Percentiles rank a stretch among this genome's conserved stretches.
These are phyloP conservation scores for Sesamia nonagrioides DNA, from an alignment of 1,140 invertebrate genomes.

Conservation along the genomic window DNA sequence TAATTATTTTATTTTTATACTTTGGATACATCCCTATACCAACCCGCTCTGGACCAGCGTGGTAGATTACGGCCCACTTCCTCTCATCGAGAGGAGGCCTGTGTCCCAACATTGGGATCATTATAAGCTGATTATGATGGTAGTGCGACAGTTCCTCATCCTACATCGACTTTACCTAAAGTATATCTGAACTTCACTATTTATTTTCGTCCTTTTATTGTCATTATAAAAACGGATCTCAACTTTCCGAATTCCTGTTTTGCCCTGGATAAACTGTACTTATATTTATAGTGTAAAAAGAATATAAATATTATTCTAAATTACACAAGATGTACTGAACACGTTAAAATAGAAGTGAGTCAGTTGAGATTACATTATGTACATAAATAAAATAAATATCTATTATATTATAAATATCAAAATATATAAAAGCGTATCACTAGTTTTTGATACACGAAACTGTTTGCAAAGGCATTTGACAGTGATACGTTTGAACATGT, in stretches of 20 bases:
- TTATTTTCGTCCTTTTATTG: conserved; percentile 19
- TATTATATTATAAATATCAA: conserved; percentile 50
- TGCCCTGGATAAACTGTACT: conserved; percentile 39
- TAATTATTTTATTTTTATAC: no score
- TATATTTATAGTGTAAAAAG: conserved; percentile 40
- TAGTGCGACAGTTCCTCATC: not conserved
- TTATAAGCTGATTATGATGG: no score
- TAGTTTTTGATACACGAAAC: conserved; percentile 37
- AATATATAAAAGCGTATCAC: conserved; percentile 54
- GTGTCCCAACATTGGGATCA: no score
- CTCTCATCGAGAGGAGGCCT: no score
- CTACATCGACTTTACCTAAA: conserved; percentile 6
- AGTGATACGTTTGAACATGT: conserved; percentile 59
- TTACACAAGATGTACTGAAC: conserved; percentile 35
- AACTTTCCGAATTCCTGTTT: conserved; percentile 49
- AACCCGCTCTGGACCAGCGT: no score
- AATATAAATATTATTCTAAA: conserved; percentile 48
- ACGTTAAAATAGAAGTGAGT: conserved; percentile 36
- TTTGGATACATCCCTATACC: no score
- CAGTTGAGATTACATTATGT: conserved; percentile 55
- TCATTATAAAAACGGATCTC: conserved; percentile 42
- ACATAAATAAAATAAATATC: conserved; percentile 51
- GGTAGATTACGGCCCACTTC: no score
- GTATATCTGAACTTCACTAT: not conserved
- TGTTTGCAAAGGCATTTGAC: conserved; percentile 14